Evolutionary conservation across 2,113 vertebrate species (phyloP), one percentile per base, ranked within the genome.

Genomic region (Odocoileus virginianus): DNA sequence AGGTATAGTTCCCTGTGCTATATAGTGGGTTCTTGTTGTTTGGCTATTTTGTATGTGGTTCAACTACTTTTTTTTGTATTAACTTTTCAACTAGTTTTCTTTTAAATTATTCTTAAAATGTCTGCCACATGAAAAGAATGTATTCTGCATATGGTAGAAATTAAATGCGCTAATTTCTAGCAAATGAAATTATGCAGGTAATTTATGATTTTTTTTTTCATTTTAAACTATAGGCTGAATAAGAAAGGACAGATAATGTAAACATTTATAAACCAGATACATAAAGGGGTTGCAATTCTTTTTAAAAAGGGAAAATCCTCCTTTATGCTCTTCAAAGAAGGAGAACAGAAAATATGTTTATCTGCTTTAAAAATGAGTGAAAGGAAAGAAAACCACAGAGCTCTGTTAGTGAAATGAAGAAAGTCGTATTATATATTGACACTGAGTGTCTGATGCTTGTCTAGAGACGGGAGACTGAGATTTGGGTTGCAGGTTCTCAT

Each of bases 21-120:
- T 23, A 52, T 11, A 82, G 47, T 52, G 5, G 17, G 79, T 52
- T 33, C 47, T 82, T 82, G 5, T 71, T 71, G 64, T 33, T 81
- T 52, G 47, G 23, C 43, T 78, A 9, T 79, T 82, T n/a, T n/a
- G 10, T n/a, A 54, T 82, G 14, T 52, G 33, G 47, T 82, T 76
- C 54, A 78, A 21, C 19, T 96, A 33, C 47, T 87, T 54, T 85
- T 21, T 71, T 97, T 89, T 84, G 57, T 30, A 40, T 92, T 64
- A 87, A 74, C 15, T 82, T 90, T 86, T 91, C n/a, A 58, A 36
- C 7, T 93, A 85, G 6, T 64, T 84, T 93, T 91, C 40, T 94
- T 61, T 96, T 95, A 91, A 90, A 94, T 82, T 54, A 55, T 95
- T 94, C 33, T 87, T 74, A 64, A 81, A 93, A 94, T 60, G 11